Evolutionary conservation across 2,888 invertebrate genomes (phyloP), one percentile per base, ranked within the genome.

Genomic region (Lithophane ornitopus): DNA sequence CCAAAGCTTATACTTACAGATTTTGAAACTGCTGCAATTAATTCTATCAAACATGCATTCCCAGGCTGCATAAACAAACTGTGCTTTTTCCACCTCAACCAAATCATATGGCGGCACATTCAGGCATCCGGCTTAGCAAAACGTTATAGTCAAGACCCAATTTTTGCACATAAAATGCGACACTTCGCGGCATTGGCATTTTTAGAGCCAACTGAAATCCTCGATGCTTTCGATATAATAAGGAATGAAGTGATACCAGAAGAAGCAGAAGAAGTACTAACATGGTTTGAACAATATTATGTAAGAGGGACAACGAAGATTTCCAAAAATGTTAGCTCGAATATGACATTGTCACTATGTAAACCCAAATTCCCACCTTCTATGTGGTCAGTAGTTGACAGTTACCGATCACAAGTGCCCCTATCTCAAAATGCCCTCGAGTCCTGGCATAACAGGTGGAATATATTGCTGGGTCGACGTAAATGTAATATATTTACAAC

Each of bases 301-400:
- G 44, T 44, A 14, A 44, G 44, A 44, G 44, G 44, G 44, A 44
- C 44, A 44, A 44, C 44, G 44, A 44, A 44, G 44, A 44, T 44
- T 44, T 44, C 44, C 4, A 44, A 44, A 44, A 44, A 44, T 44
- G 44, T 44, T 44, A 44, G 44, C 44, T 44, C 14, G 44, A 44
- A 44, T 14, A 44, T 16, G 44, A 44, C 44, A 44, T 44, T 44
- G 44, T 44, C 44, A 44, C 44, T 12, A 44, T 44, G 44, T 44
- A 44, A 44, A 44, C 44, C 44, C 44, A 44, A 44, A 44, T 44
- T 44, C 44, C 44, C 49, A 22, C 52, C 22, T 52, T 52, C 52
- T 28, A 58, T 58, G 58, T 58, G 28, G 28, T 58, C 28, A 58
- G 58, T 58, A 58, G 58, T 58, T 58, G 58, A 58, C 58, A 69